Percentiles rank a stretch among this genome's conserved stretches.
Conservation (phyloP, 2,797 vertebrate species). For the Sparidentex hasta region DNA sequence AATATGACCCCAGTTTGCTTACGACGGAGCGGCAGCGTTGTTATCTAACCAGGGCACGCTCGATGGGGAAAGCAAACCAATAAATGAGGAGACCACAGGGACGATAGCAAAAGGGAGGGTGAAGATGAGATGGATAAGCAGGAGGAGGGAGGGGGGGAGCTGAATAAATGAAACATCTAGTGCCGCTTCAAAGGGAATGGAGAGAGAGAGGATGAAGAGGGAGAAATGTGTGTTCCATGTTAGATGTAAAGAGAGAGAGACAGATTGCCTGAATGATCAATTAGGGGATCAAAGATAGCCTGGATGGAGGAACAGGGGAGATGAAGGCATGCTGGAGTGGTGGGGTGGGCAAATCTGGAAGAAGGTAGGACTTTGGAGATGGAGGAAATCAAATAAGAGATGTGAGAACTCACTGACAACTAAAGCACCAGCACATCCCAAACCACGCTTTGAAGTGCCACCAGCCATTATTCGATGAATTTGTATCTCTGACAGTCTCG, state of each 20-base stretch:
- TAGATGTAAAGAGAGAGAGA: constrained; percentile 53
- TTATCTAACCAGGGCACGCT: constrained; percentile 57
- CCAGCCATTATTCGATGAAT: constrained; percentile 51
- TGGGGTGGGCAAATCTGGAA: constrained; percentile 36
- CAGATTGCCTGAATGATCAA: constrained; percentile 66
- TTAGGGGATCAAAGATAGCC: constrained; percentile 67
- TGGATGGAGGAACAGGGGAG: constrained; percentile 18
- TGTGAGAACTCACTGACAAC: constrained; percentile 41
- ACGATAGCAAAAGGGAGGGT: constrained; percentile 44
- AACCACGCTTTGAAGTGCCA: constrained; percentile 53
- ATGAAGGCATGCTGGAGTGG: not conserved
- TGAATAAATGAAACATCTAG: constrained; percentile 60
- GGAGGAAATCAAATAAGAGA: constrained; percentile 52
- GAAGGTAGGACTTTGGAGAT: constrained; percentile 29
- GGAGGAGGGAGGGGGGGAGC: constrained; percentile 6
- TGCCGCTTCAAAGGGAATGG: constrained; percentile 72
- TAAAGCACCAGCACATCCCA: constrained; percentile 19
- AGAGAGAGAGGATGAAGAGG: constrained; percentile 53
- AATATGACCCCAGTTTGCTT: constrained; percentile 29
- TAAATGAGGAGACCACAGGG: constrained; percentile 57
- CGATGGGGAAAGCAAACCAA: constrained; percentile 52
- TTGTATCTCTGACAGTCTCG: constrained; percentile 39
- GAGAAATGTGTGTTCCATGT: constrained; percentile 44
- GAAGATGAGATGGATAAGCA: constrained; percentile 61
- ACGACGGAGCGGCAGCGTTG: constrained; percentile 29